phyloP scores from a whole-genome alignment of 2,888 invertebrate species.

The Eupithecia vulgata region DNA sequence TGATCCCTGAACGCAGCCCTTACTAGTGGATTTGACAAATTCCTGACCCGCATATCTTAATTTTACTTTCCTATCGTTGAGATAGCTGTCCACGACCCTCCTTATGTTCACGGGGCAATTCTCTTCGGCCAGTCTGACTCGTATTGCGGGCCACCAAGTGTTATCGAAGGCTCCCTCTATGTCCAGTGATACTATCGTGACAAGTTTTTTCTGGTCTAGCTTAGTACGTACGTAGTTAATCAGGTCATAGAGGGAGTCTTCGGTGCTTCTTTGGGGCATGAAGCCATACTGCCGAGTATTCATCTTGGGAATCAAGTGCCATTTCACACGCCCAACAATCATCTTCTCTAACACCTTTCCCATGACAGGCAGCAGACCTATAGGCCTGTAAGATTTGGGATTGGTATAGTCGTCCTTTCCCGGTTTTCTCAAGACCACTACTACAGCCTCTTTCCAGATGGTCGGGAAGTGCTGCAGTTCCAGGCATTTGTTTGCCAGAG shows the following conservation, averaged over 20 bases:
- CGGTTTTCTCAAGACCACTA: slow-evolving; percentile 8
- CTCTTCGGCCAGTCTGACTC: too few relatives aligned
- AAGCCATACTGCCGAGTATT: not conserved
- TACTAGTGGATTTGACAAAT: too few relatives aligned
- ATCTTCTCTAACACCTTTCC: slow-evolving; percentile 32
- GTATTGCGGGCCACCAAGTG: slow-evolving; percentile 19
- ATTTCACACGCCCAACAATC: not conserved
- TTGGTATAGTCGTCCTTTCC: slow-evolving; percentile 8
- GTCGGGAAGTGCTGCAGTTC: slow-evolving; percentile 34
- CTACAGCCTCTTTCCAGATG: slow-evolving; percentile 24
- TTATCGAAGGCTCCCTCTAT: not conserved
- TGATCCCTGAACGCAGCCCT: too few relatives aligned
- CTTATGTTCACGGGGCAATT: too few relatives aligned
- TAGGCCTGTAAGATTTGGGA: slow-evolving; percentile 44
- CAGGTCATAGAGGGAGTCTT: not conserved
- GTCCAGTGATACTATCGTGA: too few relatives aligned
- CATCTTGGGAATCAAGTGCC: too few relatives aligned
- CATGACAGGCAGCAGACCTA: slow-evolving; percentile 42
- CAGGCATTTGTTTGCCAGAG: slow-evolving; percentile 38
- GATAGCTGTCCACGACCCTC: too few relatives aligned
- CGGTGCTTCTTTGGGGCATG: slow-evolving; percentile 18
- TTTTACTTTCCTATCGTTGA: too few relatives aligned
- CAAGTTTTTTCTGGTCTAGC: too few relatives aligned
- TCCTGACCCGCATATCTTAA: too few relatives aligned
- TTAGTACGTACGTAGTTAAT: too few relatives aligned